phyloP scores from a whole-genome alignment of 2,113 vertebrate genomes.

The Mola mola region DNA sequence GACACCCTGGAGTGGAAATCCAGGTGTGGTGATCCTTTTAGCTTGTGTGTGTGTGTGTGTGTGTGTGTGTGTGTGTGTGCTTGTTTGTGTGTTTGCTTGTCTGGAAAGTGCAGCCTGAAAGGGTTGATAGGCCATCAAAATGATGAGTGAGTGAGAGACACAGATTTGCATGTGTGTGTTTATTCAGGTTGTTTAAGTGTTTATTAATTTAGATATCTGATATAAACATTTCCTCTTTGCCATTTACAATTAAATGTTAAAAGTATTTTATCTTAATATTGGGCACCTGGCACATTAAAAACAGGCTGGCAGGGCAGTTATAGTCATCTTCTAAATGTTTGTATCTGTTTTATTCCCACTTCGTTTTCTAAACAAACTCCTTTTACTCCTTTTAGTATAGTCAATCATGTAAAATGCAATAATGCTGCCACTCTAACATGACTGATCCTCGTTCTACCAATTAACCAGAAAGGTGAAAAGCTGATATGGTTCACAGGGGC shows the following conservation, averaged over 20 bases:
- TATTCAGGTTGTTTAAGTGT: too few relatives aligned
- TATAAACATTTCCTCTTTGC: too few relatives aligned
- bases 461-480: slow-evolving; percentile 42
- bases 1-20: slow-evolving; percentile 70
- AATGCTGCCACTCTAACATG: slow-evolving; percentile 8
- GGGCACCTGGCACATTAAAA: too few relatives aligned
- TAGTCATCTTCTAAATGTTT: not conserved
- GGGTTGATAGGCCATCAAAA: slow-evolving; percentile 44
- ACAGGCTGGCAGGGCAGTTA: not conserved
- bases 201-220: too few relatives aligned
- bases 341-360: not conserved
- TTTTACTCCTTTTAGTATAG: not conserved
- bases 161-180: not conserved
- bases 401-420: slow-evolving; percentile 23
- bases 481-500: slow-evolving; percentile 35
- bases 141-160: slow-evolving; percentile 1
- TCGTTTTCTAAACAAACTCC: not conserved
- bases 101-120: slow-evolving; percentile 39
- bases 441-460: slow-evolving; percentile 34
- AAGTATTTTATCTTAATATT: too few relatives aligned
- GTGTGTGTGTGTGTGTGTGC: not conserved
- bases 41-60: not conserved
- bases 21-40: slow-evolving; percentile 68
- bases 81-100: slow-evolving; percentile 1
- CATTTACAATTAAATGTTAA: too few relatives aligned